These are phyloP conservation scores for Phragmatobia fuliginosa DNA, from an alignment of 2,888 invertebrate species.

Conservation along the genomic window DNA sequence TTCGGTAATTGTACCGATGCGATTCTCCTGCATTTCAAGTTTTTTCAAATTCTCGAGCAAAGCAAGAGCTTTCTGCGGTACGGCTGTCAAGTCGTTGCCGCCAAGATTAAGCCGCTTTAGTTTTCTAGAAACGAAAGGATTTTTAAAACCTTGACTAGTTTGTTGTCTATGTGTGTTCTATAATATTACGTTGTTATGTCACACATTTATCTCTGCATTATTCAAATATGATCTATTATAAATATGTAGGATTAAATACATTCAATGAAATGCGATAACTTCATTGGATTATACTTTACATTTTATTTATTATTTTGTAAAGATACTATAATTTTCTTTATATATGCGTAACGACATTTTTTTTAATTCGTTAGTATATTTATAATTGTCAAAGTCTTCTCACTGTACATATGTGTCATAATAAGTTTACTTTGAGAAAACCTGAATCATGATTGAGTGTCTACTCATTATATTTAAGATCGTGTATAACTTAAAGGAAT, in stretches of 20 bases:
- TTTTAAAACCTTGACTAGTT: background rate
- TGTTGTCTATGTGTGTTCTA: background rate
- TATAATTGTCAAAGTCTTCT: background rate
- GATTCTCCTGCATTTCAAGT: conserved; percentile 95
- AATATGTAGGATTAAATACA: background rate
- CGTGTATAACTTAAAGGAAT: background rate
- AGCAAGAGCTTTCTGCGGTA: conserved; percentile 94
- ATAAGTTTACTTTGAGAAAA: background rate
- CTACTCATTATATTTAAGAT: background rate
- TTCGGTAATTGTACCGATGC: conserved; percentile 91
- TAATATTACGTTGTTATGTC: background rate
- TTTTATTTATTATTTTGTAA: too few species aligned
- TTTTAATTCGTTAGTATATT: too few species aligned
- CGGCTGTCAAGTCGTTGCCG: conserved; percentile 91
- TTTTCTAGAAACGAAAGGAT: conserved; percentile 84
- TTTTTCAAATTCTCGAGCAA: conserved; percentile 93
- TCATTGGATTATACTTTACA: background rate
- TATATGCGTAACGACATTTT: too few species aligned
- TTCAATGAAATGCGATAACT: background rate
- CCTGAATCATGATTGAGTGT: background rate
- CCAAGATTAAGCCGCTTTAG: conserved; percentile 94
- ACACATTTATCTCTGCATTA: background rate
- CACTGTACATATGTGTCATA: background rate
- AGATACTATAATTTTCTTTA: too few species aligned
- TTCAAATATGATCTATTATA: too few species aligned